phyloP scores from a whole-genome alignment of 2,888 invertebrate species.

The Leptinotarsa juncta region DNA sequence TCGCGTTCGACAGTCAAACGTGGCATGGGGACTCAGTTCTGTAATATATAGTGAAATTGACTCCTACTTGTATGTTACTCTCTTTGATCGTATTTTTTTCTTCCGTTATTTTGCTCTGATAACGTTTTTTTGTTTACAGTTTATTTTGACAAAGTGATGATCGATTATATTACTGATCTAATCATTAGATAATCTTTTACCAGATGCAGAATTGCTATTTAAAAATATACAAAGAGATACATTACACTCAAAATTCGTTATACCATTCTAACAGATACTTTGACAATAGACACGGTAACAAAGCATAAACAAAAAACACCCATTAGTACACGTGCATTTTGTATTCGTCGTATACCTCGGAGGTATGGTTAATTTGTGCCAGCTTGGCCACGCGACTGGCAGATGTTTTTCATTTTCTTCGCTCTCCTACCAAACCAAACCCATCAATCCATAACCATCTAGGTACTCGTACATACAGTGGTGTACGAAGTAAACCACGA shows the following conservation, averaged over 20 bases:
- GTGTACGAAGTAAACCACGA: neutral
- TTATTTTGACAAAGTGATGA: too few species aligned
- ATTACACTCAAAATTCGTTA: neutral
- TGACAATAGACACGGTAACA: neutral
- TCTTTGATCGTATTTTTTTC: too few species aligned
- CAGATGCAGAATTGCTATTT: neutral
- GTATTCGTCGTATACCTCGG: slow-evolving; percentile 20
- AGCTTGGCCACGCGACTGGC: slow-evolving; percentile 47
- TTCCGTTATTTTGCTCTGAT: too few species aligned
- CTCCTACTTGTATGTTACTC: too few species aligned
- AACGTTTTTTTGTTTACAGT: too few species aligned
- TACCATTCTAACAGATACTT: neutral
- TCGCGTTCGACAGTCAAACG: too few species aligned
- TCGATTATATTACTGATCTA: too few species aligned
- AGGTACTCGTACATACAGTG: neutral
- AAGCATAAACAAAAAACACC: slow-evolving; percentile 10
- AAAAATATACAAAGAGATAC: too few species aligned
- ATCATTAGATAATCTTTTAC: neutral
- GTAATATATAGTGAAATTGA: too few species aligned
- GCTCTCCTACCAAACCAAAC: slow-evolving; percentile 19
- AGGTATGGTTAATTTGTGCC: slow-evolving; percentile 25
- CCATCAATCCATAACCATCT: slow-evolving; percentile 17
- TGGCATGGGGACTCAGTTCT: too few species aligned
- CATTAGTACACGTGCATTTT: slow-evolving; percentile 30
- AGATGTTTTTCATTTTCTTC: slow-evolving; percentile 42